phyloP scores from a whole-genome alignment of 2,113 vertebrate genomes.

The Thamnophis sirtalis region DNA sequence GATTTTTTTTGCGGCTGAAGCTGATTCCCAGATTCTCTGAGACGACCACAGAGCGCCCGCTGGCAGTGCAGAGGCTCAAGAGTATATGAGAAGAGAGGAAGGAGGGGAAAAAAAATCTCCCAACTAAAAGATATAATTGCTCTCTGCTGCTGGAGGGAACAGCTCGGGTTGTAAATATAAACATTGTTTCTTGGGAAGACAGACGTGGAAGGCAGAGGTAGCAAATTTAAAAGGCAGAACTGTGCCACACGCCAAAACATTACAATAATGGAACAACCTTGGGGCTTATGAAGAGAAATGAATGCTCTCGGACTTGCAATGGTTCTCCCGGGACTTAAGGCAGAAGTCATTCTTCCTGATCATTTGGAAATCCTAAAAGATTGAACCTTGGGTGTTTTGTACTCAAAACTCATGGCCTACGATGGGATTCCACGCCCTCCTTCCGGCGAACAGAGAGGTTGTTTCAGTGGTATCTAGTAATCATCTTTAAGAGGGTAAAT shows the following conservation, averaged over 20 bases:
- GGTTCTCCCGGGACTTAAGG: neutral
- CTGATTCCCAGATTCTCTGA: conserved; percentile 8
- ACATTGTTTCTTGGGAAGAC: neutral
- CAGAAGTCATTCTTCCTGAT: neutral
- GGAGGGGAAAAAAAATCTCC: neutral
- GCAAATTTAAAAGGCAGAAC: neutral
- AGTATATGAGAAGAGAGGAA: neutral
- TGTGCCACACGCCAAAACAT: conserved; percentile 3
- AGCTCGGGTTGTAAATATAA: neutral
- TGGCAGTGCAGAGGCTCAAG: conserved; percentile 14
- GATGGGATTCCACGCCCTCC: too few species aligned
- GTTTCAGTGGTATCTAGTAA: too few species aligned
- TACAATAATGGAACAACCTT: neutral
- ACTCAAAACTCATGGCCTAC: neutral
- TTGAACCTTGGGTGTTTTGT: neutral
- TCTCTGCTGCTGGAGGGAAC: conserved; percentile 12
- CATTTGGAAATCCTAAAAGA: neutral
- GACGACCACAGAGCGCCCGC: neutral
- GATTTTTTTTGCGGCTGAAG: neutral
- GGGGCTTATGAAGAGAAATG: neutral
- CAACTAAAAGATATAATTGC: conserved; percentile 2
- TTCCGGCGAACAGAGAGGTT: neutral
- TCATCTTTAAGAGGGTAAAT: neutral
- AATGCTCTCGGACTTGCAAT: neutral
- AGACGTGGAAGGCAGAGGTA: neutral